Evolutionary conservation across 2,113 vertebrate genomes (phyloP), one percentile per base, ranked within the genome.

Genomic region (Diphyllodes magnificus): DNA sequence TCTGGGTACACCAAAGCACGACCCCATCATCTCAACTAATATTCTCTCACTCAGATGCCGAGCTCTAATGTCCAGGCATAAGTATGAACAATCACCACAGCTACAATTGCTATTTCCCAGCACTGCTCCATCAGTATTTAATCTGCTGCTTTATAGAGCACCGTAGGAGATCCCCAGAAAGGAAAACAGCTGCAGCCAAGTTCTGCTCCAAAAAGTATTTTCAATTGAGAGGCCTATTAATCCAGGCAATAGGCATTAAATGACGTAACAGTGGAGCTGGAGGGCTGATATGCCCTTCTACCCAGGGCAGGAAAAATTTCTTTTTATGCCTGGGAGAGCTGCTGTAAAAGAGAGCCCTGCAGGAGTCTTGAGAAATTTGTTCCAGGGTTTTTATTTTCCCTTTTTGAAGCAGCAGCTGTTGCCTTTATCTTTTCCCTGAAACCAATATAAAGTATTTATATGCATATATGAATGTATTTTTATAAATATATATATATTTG

Each of bases 121-220:
- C 72, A 42, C 80, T 82, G 56, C 49, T 90, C 88, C 90, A 75
- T 88, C 82, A 93, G 82, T 90, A 93, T 94, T 96, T 96, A 93
- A 94, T 96, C 94, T 94, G 80, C 92, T 83, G 82, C 88, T 94
- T 96, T 93, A 83, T 44, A 94, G 77, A 95, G 49, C 92, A 83
- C 96, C 15, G 31, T 92, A 90, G 96, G 96, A 87, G 93, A 90
- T 94, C 90, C 90, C 90, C 75, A 88, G 95, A 92, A 96, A 96
- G 90, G 92, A 94, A 90, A 96, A 87, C 88, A 94, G 82, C 93
- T 92, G 93, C 77, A 94, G 86, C 82, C 72, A 88, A 96, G 93
- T 96, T 96, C 95, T 96, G 95, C 88, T 97, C 88, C 88, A 92
- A 88, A 95, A 96, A 96, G 85, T 93, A 81, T 83, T 93, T 94